phyloP scores from a whole-genome alignment of 2,888 invertebrate genomes.

The Isotomurus palustris region DNA sequence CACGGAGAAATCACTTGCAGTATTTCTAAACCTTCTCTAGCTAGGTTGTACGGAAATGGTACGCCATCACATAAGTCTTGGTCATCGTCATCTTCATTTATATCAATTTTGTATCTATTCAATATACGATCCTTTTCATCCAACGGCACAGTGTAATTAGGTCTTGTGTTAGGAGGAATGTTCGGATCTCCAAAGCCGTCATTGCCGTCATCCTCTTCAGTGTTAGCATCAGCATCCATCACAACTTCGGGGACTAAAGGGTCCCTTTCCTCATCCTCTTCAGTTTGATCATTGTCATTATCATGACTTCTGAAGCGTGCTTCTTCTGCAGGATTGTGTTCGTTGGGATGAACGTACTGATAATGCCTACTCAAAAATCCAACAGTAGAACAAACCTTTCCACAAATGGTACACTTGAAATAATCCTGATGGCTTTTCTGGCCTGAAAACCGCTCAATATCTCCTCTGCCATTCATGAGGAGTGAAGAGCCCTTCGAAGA shows the following conservation, averaged over 20 bases:
- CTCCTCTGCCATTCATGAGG: too few relatives aligned
- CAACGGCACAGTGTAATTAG: too few relatives aligned
- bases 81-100: too few relatives aligned
- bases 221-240: background rate
- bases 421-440: too few relatives aligned
- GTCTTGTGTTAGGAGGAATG: background rate
- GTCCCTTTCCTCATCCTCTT: background rate
- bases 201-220: background rate
- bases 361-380: conserved; percentile 29
- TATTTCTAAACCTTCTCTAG: too few relatives aligned
- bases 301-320: conserved; percentile 7
- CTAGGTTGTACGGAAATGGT: too few relatives aligned
- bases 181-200: background rate
- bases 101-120: too few relatives aligned
- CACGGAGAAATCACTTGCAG: background rate
- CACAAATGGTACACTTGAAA: conserved; percentile 27
- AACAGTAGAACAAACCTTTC: conserved; percentile 14
- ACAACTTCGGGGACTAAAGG: conserved; percentile 1
- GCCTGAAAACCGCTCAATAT: too few relatives aligned
- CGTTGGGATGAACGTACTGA: conserved; percentile 19
- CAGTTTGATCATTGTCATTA: background rate
- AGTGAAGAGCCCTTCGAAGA: too few relatives aligned
- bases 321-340: conserved; percentile 24
- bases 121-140: too few relatives aligned
- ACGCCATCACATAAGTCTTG: too few relatives aligned